Conservation (phyloP, 2,113 vertebrate genomes). For the Callipepla squamata region DNA sequence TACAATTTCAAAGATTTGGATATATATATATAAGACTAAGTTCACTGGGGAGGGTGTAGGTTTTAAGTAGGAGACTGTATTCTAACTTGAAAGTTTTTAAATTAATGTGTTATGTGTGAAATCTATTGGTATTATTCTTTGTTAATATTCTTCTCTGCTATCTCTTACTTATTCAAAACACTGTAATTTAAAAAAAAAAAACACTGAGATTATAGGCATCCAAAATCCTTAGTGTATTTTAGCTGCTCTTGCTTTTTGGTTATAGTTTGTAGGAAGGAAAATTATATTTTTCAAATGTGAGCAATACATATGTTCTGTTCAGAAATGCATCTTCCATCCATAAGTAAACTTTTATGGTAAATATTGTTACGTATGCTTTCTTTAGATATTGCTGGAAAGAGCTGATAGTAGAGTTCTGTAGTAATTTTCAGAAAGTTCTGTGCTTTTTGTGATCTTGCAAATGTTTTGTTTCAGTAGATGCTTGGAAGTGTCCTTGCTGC, state of each 20-base stretch:
- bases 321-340: not conserved
- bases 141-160: not conserved
- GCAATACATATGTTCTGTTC: not conserved
- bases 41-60: fast-evolving
- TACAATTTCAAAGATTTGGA: not conserved
- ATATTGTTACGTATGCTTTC: not conserved
- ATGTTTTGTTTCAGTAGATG: not conserved
- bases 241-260: not conserved
- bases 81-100: not conserved
- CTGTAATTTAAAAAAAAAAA: not conserved
- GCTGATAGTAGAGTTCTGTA: not conserved
- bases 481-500: not conserved
- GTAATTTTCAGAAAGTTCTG: not conserved
- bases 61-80: not conserved
- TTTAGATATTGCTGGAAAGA: not conserved
- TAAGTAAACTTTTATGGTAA: not conserved
- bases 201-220: not conserved
- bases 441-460: not conserved
- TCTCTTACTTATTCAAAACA: not conserved
- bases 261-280: not conserved
- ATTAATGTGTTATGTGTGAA: no score
- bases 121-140: not conserved
- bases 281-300: not conserved
- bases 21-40: not conserved
- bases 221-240: not conserved